Conservation (phyloP, 2,888 invertebrate species). For the Nephrotoma guestfalica region DNA sequence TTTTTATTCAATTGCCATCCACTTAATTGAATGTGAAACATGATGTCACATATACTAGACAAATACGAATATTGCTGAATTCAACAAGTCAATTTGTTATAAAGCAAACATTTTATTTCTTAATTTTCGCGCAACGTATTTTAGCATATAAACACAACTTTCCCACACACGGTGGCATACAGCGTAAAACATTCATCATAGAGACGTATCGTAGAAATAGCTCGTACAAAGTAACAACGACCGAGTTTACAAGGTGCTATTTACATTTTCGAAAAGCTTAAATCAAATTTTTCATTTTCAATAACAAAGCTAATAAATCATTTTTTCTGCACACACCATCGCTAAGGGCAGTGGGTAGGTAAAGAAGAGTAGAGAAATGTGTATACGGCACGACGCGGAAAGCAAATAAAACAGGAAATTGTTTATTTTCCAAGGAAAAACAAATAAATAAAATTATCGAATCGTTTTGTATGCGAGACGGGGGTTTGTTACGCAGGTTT, state of each 20-base stretch:
- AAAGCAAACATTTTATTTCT: not conserved
- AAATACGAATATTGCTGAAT: not conserved
- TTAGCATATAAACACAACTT: not conserved
- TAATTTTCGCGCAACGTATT: not conserved
- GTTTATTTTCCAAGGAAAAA: not conserved
- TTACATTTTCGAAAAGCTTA: not conserved
- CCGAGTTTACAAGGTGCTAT: not conserved
- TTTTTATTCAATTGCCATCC: not conserved
- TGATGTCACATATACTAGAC: not conserved
- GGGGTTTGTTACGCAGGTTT: not conserved
- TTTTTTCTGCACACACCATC: not conserved
- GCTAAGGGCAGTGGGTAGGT: not conserved
- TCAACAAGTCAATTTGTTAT: not conserved
- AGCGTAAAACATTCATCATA: not conserved
- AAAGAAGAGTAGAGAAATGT: not conserved
- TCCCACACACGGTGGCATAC: not conserved
- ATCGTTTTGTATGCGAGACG: not conserved
- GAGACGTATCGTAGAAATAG: not conserved
- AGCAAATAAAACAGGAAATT: not conserved
- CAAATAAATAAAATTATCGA: not conserved
- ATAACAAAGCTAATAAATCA: not conserved
- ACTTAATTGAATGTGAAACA: not conserved
- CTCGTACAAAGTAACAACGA: not conserved
- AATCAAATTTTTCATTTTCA: not conserved
- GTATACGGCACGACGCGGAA: not conserved